Percentiles rank a stretch among this genome's conserved stretches.
Conservation (phyloP, 1,140 invertebrate genomes). For the Drosophila kepulauana region DNA sequence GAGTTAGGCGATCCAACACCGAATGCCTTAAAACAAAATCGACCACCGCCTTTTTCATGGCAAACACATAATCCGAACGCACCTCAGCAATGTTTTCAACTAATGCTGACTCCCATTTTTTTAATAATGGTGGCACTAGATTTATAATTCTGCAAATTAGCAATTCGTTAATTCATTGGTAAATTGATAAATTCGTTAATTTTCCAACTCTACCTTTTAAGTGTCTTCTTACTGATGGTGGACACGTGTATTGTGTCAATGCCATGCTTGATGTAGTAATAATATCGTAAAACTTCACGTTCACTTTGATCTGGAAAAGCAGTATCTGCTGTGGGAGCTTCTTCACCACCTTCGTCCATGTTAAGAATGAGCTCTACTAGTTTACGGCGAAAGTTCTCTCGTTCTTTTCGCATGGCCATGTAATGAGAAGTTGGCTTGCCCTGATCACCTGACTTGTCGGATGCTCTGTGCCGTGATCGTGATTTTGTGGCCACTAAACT, state of each 20-base stretch:
- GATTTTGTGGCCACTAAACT: conserved; percentile 57
- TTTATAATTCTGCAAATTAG: conserved; percentile 77
- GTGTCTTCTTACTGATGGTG: conserved; percentile 89
- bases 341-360: conserved; percentile 85
- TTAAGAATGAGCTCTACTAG: conserved; percentile 90
- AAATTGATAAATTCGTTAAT: neutral
- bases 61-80: conserved; percentile 92
- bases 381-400: conserved; percentile 93
- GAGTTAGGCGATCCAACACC: conserved; percentile 54
- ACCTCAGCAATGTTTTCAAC: conserved; percentile 88
- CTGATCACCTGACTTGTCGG: conserved; percentile 2
- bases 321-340: conserved; percentile 48
- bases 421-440: conserved; percentile 54
- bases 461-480: conserved; percentile 21
- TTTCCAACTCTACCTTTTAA: conserved; percentile 85
- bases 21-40: conserved; percentile 95
- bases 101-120: conserved; percentile 87
- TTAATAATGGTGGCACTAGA: conserved; percentile 86
- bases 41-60: conserved; percentile 94
- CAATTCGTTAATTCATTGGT: neutral
- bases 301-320: conserved; percentile 87
- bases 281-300: conserved; percentile 91
- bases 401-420: conserved; percentile 88
- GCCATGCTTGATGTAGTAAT: conserved; percentile 95
- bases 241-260: conserved; percentile 94